Conservation (phyloP, 2,113 vertebrate species). For the Microcebus jonahi region DNA sequence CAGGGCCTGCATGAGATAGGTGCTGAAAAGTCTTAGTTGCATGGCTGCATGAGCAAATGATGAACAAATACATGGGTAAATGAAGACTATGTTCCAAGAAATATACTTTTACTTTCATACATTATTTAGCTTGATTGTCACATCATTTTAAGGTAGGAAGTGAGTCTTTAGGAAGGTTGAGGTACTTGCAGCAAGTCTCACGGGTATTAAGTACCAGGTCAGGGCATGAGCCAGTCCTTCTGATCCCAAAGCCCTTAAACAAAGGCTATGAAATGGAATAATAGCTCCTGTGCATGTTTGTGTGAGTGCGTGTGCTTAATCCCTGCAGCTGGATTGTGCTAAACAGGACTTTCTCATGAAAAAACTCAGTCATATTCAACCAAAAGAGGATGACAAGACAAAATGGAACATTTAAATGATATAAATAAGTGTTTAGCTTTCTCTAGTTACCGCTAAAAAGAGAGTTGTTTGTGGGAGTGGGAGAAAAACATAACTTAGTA, state of each 20-base stretch:
- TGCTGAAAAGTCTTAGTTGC: not conserved
- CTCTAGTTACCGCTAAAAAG: conserved; percentile 16
- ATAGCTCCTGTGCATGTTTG: not conserved
- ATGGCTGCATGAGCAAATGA: not conserved
- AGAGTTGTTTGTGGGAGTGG: not conserved
- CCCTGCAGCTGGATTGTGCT: not conserved
- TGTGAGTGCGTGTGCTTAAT: not conserved
- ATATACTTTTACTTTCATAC: not conserved
- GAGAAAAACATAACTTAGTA: not conserved
- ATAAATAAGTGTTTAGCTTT: conserved; percentile 31
- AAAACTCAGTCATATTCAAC: not conserved
- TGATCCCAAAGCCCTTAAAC: not conserved
- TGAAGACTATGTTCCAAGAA: not conserved
- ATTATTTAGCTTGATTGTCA: not conserved
- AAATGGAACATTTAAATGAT: not conserved
- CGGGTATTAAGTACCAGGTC: not conserved
- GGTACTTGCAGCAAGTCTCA: not conserved
- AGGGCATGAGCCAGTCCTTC: not conserved
- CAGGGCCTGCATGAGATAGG: too few species aligned
- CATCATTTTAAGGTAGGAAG: not conserved
- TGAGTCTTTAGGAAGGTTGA: not conserved
- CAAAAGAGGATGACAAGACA: not conserved
- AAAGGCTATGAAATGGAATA: not conserved
- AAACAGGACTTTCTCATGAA: not conserved
- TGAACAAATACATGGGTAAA: not conserved